Evolutionary conservation across 2,113 vertebrate species (phyloP).

Genomic region (Daubentonia madagascariensis): DNA sequence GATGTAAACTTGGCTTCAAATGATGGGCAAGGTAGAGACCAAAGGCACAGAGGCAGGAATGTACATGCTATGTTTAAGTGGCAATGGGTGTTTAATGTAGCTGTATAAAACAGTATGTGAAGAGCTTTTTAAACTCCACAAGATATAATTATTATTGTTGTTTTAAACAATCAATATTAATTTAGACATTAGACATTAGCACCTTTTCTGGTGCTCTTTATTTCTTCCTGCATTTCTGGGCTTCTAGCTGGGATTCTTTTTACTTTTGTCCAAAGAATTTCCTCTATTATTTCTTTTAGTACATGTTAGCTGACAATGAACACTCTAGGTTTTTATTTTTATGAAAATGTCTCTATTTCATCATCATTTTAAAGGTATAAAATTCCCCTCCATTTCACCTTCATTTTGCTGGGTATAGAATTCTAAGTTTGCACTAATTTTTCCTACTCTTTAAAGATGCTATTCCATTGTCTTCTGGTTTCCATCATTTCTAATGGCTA

Average conservation of each 20-base stretch:
- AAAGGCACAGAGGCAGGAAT: not conserved
- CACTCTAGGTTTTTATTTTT: slow-evolving; percentile 15
- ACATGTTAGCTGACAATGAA: not conserved
- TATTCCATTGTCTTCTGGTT: not conserved
- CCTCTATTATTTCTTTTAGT: slow-evolving; percentile 23
- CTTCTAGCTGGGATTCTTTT: not conserved
- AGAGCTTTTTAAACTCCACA: not conserved
- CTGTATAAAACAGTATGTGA: not conserved
- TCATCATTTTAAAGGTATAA: not conserved
- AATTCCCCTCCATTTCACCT: not conserved
- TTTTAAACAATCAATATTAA: not conserved
- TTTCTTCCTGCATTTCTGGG: not conserved
- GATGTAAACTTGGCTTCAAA: not conserved
- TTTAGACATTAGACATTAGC: not conserved
- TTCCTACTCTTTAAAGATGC: not conserved
- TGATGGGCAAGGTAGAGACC: not conserved
- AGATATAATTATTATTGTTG: not conserved
- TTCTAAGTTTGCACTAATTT: not conserved
- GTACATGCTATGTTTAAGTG: not conserved
- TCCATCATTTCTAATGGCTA: not conserved
- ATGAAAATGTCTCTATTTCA: slow-evolving; percentile 1
- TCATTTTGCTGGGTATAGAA: not conserved
- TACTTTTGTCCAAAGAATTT: slow-evolving; percentile 24
- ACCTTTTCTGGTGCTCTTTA: not conserved
- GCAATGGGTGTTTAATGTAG: not conserved